phyloP scores from a whole-genome alignment of 1,140 invertebrate species.

The Drosophila seguyi region DNA sequence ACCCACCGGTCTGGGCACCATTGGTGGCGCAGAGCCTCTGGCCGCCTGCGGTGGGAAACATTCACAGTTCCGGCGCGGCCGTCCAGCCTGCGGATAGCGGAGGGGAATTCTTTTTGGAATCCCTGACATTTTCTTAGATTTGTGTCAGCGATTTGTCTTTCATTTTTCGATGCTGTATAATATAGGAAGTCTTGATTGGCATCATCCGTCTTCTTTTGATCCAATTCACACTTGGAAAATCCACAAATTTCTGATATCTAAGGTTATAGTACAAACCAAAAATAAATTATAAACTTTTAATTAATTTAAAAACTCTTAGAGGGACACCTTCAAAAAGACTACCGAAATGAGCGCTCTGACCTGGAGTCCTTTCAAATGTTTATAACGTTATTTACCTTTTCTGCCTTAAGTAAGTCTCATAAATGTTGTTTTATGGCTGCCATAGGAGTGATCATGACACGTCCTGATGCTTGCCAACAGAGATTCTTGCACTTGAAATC shows the following conservation, averaged over 20 bases:
- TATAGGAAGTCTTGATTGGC: neutral
- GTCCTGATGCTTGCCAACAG: too few relatives aligned
- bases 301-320: neutral
- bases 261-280: neutral
- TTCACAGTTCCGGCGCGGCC: neutral
- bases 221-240: neutral
- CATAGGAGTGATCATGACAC: neutral
- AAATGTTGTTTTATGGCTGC: neutral
- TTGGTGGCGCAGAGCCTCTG: neutral
- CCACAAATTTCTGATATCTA: neutral
- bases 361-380: neutral
- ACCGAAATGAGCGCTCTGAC: neutral
- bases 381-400: too few relatives aligned
- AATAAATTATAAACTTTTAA: neutral
- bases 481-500: neutral
- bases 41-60: slow-evolving; percentile 1
- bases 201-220: neutral
- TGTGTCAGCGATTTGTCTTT: neutral
- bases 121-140: neutral
- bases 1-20: neutral
- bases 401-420: neutral
- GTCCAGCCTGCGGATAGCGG: neutral
- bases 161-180: neutral
- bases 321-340: neutral
- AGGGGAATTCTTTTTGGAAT: neutral